These are phyloP conservation scores for Tetranychus cinnabarinus DNA, from an alignment of 1,140 invertebrate genomes.

Conservation along the genomic window DNA sequence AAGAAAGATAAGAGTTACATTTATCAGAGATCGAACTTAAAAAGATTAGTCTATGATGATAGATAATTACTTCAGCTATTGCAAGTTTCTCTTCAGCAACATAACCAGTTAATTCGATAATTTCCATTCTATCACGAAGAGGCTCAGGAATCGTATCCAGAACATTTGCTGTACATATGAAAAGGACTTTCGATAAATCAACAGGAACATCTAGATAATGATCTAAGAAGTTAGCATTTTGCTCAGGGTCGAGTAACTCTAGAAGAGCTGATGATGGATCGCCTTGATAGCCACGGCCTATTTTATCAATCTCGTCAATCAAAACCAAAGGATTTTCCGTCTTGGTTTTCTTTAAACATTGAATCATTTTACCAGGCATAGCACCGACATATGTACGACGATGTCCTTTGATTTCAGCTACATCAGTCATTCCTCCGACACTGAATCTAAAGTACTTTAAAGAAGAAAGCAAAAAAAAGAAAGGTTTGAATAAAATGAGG, in stretches of 20 bases:
- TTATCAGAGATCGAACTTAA: no score
- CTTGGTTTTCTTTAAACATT: constrained; percentile 94
- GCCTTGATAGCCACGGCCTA: constrained; percentile 62
- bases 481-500: constrained; percentile 7
- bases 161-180: constrained; percentile 95
- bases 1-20: constrained; percentile 4
- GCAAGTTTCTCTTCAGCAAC: constrained; percentile 93
- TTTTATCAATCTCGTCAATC: constrained; percentile 67
- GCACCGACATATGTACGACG: constrained; percentile 86
- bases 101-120: constrained; percentile 98
- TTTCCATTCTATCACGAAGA: constrained; percentile 89
- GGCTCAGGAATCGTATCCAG: constrained; percentile 91
- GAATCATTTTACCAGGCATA: constrained; percentile 98
- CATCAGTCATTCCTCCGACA: constrained; percentile 98
- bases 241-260: constrained; percentile 91
- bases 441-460: constrained; percentile 78
- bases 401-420: constrained; percentile 98
- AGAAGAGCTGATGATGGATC: constrained; percentile 89
- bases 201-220: constrained; percentile 94
- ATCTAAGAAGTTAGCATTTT: constrained; percentile 92
- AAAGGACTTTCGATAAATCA: constrained; percentile 83
- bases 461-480: not conserved
- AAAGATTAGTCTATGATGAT: not conserved
- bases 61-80: constrained; percentile 40
- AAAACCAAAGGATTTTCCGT: constrained; percentile 94